phyloP scores from a whole-genome alignment of 2,113 vertebrate genomes.

The Campylomormyrus numenius region DNA sequence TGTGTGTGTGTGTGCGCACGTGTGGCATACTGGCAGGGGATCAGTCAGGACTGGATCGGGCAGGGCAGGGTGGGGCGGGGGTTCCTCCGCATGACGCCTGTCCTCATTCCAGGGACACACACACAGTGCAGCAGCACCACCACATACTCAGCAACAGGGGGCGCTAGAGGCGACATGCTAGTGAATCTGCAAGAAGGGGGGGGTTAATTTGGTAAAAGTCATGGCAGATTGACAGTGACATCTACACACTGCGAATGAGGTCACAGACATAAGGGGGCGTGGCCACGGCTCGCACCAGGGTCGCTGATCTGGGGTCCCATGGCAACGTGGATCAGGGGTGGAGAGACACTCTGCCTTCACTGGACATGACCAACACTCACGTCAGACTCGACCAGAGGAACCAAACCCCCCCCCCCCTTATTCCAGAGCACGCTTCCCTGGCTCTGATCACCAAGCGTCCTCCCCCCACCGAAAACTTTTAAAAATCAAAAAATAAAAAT shows the following conservation, averaged over 20 bases:
- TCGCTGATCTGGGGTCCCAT: background rate
- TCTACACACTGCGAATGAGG: background rate
- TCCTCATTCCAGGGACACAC: background rate
- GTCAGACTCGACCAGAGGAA: background rate
- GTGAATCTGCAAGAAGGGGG: background rate
- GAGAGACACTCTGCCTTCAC: background rate
- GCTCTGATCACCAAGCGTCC: background rate
- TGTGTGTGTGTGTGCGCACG: background rate
- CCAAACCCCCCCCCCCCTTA: too few relatives aligned
- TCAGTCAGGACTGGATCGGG: background rate
- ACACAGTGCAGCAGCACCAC: background rate
- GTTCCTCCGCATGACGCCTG: background rate
- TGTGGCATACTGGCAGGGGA: background rate
- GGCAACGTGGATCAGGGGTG: background rate
- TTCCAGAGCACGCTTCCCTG: background rate
- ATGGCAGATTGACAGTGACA: background rate
- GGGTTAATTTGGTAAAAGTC: background rate
- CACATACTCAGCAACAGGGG: background rate
- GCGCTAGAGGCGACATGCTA: background rate
- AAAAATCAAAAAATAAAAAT: background rate
- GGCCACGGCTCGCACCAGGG: background rate
- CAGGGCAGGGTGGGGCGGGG: background rate
- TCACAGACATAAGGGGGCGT: background rate
- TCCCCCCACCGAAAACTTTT: background rate
- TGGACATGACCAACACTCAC: background rate